phyloP scores from a whole-genome alignment of 92 coral and sea anemone species.

The Muricea muricata region DNA sequence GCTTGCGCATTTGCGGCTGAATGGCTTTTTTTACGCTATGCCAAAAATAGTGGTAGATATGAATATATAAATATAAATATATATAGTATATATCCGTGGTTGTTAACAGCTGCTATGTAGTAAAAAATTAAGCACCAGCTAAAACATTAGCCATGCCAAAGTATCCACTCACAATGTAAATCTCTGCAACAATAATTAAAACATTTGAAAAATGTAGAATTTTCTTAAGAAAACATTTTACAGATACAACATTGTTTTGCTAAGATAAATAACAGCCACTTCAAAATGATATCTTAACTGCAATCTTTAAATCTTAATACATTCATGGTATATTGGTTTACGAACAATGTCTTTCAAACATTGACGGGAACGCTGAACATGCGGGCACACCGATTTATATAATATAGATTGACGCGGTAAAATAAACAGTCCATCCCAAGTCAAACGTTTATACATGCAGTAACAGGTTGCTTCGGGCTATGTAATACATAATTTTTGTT shows the following conservation, averaged over 20 bases:
- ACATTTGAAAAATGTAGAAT: background rate
- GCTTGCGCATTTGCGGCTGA: no score
- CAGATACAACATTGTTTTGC: background rate
- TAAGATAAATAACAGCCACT: background rate
- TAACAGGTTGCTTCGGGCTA: background rate
- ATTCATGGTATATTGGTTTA: slow-evolving; percentile 5
- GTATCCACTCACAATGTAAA: background rate
- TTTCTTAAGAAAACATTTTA: slow-evolving; percentile 8
- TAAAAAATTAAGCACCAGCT: slow-evolving; percentile 25
- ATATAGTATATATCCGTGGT: no score
- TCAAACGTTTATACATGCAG: background rate
- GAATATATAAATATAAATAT: no score
- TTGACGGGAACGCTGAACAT: background rate
- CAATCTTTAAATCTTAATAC: slow-evolving; percentile 2
- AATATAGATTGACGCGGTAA: background rate
- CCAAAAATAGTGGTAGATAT: no score
- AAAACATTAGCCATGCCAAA: slow-evolving; percentile 13
- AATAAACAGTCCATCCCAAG: no score
- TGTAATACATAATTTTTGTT: no score
- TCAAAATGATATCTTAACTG: background rate
- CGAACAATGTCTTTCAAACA: background rate
- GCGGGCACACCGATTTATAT: background rate
- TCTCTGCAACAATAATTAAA: background rate
- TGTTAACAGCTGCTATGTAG: slow-evolving; percentile 9
- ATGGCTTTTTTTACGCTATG: no score